Evolutionary conservation across 2,888 invertebrate species (phyloP).

Genomic region (Myopa tessellatipennis): DNA sequence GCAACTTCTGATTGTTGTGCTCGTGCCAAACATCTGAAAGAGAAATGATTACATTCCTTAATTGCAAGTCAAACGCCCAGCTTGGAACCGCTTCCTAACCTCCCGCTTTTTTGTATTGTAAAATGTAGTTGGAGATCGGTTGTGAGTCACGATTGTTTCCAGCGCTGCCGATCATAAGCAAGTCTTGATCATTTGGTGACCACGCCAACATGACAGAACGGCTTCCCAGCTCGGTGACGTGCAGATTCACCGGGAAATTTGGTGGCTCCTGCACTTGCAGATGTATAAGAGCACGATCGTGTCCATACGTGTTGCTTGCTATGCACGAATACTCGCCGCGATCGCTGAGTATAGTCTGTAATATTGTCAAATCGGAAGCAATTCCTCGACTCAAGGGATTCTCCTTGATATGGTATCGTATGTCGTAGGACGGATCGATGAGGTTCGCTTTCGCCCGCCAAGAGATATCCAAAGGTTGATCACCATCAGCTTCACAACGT

Average conservation of each 20-base stretch:
- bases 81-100: conserved; percentile 59
- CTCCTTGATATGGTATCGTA: conserved; percentile 67
- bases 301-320: conserved; percentile 74
- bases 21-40: conserved; percentile 71
- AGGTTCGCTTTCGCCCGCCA: conserved; percentile 70
- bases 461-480: conserved; percentile 70
- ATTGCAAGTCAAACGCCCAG: neutral
- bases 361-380: conserved; percentile 72
- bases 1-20: conserved; percentile 71
- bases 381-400: conserved; percentile 66
- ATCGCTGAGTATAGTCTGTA: conserved; percentile 70
- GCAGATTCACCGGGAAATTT: conserved; percentile 72
- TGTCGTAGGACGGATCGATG: conserved; percentile 70
- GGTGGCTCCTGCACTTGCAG: conserved; percentile 73
- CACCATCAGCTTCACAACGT: conserved; percentile 71
- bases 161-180: conserved; percentile 52
- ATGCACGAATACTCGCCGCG: conserved; percentile 74
- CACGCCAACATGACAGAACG: conserved; percentile 72
- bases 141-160: conserved; percentile 67
- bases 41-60: neutral
- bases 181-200: conserved; percentile 70
- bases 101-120: conserved; percentile 73
- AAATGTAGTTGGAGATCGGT: conserved; percentile 71
- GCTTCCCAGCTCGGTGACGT: conserved; percentile 71
- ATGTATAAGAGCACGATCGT: conserved; percentile 69